Base-by-base conservation (phyloP, 2,113 vertebrate genomes). In the Prochilodus magdalenae region DNA sequence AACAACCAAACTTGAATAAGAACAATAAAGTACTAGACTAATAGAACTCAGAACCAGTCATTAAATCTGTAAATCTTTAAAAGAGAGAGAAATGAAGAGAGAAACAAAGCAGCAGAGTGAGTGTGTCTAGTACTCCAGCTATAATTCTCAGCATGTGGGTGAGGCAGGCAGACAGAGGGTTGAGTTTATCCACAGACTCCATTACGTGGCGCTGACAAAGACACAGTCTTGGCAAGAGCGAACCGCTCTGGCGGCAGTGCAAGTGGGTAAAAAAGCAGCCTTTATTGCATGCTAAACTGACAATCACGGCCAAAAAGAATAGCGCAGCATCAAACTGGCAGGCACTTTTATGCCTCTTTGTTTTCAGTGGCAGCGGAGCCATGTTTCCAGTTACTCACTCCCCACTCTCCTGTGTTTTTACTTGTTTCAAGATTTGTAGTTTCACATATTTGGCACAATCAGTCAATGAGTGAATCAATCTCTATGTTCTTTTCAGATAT, bases 161-260 rank as follows among this genome's bases (percentile, higher is more conserved):
- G 73, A 62, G 40, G 30, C 22, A 76, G 73, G 70, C 59, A 77
- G 26, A 80, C 5, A 78, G 63, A 77, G 81, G 74, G 29, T 24
- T 72, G 77, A 65, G 77, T 81, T 77, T 73, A 75, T 66, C 73
- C 51, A 84, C 76, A 27, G 77, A 79, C 51, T 79, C 36, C 55
- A 59, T 55, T 73, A 75, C n/a, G 26, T 75, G 70, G 15, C 70
- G 70, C 7, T 29, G 49, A 59, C 51, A 77, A 65, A 60, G 40
- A 82, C 18, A 44, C 60, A 71, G 71, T 16, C 44, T 75, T 30
- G 18, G 27, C 76, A 77, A 49, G 18, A 26, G n/a, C 62, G 4
- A 30, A 26, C 4, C 1, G 4, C 30, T 29, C 51, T 55, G 70
- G 72, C 51, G 16, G 55, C 55, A 29, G 4, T 33, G 44, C 62